Evolutionary conservation across 2,888 invertebrate genomes (phyloP), one percentile per base, ranked within the genome.

Genomic region (Galerucella pusilla): DNA sequence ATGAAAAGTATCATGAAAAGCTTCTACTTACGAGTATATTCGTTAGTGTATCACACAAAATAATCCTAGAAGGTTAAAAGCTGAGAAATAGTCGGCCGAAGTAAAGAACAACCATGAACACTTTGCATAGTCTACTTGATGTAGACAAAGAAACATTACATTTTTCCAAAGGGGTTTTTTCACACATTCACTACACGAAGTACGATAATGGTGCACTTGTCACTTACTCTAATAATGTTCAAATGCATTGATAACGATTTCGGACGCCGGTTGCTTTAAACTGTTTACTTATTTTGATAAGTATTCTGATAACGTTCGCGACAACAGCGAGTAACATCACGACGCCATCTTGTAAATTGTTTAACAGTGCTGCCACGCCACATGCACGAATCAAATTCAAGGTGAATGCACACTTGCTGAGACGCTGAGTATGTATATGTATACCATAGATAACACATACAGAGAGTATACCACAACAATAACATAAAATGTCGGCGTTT

Each of bases 91-190:
- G 80, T 78, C 77, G 77, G 76, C 80, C 80, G 78, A 84, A 77
- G 75, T 70, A 75, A 79, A 81, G 78, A 78, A 79, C 80, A 81
- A 81, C 78, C 81, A 83, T 82, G 80, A 77, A 82, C 84, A 84
- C 83, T 84, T 85, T 82, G 84, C 85, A 85, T 84, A 80, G 83
- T 80, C 84, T 82, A 83, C 84, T 81, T 81, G 80, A 81, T 81
- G 79, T 77, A 85, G 85, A 87, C 86, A 87, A 86, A 87, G 87
- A 86, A 86, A 85, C 84, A 82, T 87, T 85, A 86, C 87, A 86
- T 86, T 85, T 86, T 86, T 86, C 82, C 78, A 78, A 79, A 77
- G 78, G 76, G 81, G 71, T 81, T 85, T 84, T 85, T 83, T 80
- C 82, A 80, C 83, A 80, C 81, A 81, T 75, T 74, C 82, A 81